Evolutionary conservation across 37 sponge, comb jelly and placozoan species (phyloP).

Genomic region (Halisarca cf. caerulea): DNA sequence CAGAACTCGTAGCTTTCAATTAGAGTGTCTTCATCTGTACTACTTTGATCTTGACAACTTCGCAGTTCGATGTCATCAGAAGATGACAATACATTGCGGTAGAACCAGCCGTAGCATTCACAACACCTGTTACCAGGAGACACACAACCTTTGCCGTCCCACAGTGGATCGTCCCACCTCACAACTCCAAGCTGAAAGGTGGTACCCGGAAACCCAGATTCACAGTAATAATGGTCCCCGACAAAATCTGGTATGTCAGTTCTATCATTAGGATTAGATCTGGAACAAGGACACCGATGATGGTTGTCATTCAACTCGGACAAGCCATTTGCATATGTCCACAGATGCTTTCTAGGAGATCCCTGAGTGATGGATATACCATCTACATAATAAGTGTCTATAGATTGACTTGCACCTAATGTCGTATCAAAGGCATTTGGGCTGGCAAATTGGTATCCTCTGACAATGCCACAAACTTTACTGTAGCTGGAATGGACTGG

Average conservation of each 20-base stretch:
- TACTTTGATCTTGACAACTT: not conserved
- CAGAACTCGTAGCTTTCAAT: no score
- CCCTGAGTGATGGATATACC: conserved; percentile 14
- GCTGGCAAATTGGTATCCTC: conserved; percentile 30
- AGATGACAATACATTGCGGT: not conserved
- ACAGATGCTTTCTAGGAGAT: conserved; percentile 10
- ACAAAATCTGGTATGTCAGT: conserved; percentile 11
- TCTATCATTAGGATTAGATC: not conserved
- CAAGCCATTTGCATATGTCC: not conserved
- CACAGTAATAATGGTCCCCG: conserved; percentile 39
- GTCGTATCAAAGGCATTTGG: conserved; percentile 15
- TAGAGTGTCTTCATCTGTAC: conserved; percentile 12
- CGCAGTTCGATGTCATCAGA: conserved; percentile 31
- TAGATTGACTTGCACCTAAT: not conserved
- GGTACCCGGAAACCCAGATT: conserved; percentile 13
- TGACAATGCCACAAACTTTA: conserved; percentile 48
- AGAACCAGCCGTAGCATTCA: conserved; percentile 23
- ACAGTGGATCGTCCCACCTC: not conserved
- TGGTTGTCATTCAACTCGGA: no score
- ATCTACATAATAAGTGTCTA: conserved; percentile 19
- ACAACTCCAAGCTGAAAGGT: no score
- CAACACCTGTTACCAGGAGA: not conserved
- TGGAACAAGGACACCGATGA: not conserved
- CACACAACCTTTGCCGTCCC: conserved; percentile 20
- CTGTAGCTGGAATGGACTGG: conserved; percentile 10